Conservation (phyloP, 2,113 vertebrate species). For the mouse (Mus musculus) region GRCm39 chr10:103429001-103429500, state of each 20-base stretch:
- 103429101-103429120: not conserved
- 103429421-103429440: not conserved
- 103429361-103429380: not conserved
- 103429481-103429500: not conserved
- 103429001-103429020: not conserved
- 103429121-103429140: not conserved
- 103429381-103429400: not conserved
- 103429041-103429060: not conserved
- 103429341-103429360: fast-evolving
- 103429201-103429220: not conserved
- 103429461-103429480: not conserved
- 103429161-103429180: not conserved
- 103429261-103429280: not conserved
- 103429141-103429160: not conserved
- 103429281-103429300: not conserved
- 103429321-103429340: not conserved
- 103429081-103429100: not conserved
- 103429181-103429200: not conserved
- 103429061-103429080: not conserved
- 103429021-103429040: conserved; percentile 9
- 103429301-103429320: not conserved
- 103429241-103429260: not conserved
- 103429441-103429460: not conserved
- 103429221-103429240: not conserved
- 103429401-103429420: not conserved